Evolutionary conservation across 1,140 invertebrate genomes (phyloP).

Genomic region (Coenobita brevimanus): DNA sequence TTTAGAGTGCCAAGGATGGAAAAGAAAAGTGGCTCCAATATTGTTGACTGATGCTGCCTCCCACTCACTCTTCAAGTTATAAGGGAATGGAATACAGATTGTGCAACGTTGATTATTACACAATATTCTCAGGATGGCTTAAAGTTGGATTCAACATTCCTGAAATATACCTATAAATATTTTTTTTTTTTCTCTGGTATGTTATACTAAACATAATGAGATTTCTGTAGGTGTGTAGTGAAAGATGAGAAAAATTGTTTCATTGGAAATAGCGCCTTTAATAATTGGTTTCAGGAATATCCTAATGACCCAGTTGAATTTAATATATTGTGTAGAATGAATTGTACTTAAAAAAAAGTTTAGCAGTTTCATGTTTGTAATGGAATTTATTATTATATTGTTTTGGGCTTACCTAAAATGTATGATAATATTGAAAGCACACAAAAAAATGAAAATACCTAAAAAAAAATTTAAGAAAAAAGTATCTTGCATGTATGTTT

Average conservation of each 20-base stretch:
- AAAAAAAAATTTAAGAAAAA: constrained; percentile 44
- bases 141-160: constrained; percentile 48
- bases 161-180: constrained; percentile 28
- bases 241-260: neutral
- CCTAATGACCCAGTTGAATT: too few relatives aligned
- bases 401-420: neutral
- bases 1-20: constrained; percentile 51
- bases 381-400: constrained; percentile 4
- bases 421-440: constrained; percentile 17
- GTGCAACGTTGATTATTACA: constrained; percentile 14
- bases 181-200: neutral
- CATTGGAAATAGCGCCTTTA: neutral
- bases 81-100: neutral
- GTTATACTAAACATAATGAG: neutral
- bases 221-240: constrained; percentile 21
- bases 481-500: constrained; percentile 44
- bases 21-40: constrained; percentile 16
- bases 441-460: constrained; percentile 48
- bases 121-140: constrained; percentile 26
- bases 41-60: constrained; percentile 29
- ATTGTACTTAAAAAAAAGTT: neutral
- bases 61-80: constrained; percentile 20
- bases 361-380: neutral
- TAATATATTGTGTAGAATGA: too few relatives aligned
- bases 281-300: neutral